Conservation (phyloP, 2,113 vertebrate species). For the Mustelus asterias region DNA sequence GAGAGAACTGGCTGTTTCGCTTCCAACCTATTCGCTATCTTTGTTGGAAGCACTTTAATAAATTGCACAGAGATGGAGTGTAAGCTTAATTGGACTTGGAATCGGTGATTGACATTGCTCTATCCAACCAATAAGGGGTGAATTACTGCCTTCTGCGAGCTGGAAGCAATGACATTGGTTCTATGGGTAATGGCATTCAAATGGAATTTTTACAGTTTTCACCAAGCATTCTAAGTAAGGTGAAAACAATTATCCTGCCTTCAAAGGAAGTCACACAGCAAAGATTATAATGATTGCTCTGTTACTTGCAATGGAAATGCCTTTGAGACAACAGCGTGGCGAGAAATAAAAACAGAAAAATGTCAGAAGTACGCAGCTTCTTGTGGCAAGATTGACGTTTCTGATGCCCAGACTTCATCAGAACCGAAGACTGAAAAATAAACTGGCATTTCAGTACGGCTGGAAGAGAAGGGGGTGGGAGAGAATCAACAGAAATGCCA, state of each 20-base stretch:
- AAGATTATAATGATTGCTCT: not conserved
- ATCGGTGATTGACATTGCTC: not conserved
- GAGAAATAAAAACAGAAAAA: not conserved
- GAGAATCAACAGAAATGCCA: not conserved
- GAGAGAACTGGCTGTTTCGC: not conserved
- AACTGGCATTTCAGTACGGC: not conserved
- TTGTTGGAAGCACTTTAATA: constrained; percentile 20
- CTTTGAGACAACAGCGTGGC: not conserved
- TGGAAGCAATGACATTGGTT: not conserved
- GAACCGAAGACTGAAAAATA: not conserved
- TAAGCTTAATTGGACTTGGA: not conserved
- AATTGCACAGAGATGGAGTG: not conserved
- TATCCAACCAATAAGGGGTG: not conserved
- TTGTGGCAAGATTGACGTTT: not conserved
- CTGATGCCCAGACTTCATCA: not conserved
- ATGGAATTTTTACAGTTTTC: not conserved
- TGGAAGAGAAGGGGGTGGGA: not conserved
- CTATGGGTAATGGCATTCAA: not conserved
- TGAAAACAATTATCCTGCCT: constrained; percentile 13
- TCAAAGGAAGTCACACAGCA: not conserved
- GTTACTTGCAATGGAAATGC: not conserved
- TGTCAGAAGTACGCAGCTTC: not conserved
- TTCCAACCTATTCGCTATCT: not conserved
- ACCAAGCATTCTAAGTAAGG: not conserved
- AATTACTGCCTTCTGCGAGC: not conserved